Percentiles rank a stretch among this genome's conserved stretches.
Evolutionary conservation across 2,888 invertebrate species (phyloP).

Genomic region (Heteromyza rotundicornis): DNA sequence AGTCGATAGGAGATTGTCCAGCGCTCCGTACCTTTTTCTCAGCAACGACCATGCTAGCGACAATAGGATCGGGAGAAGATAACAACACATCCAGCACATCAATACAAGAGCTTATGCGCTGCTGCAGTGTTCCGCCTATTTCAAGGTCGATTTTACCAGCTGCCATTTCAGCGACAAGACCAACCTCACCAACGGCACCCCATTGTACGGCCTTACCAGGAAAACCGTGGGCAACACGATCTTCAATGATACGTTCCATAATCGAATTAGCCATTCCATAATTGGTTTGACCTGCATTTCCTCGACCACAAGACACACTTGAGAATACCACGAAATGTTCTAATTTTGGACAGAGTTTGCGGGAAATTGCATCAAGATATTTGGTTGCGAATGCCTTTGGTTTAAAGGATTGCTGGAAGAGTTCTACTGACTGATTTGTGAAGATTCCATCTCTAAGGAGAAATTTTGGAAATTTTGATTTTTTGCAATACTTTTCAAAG

Average conservation of each 20-base stretch:
- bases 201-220: constrained; percentile 86
- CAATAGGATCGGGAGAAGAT: constrained; percentile 72
- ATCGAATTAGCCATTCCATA: constrained; percentile 89
- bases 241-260: constrained; percentile 86
- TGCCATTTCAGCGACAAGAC: constrained; percentile 77
- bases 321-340: constrained; percentile 87
- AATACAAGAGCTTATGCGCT: constrained; percentile 81
- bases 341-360: constrained; percentile 65
- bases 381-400: constrained; percentile 82
- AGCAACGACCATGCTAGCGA: constrained; percentile 83
- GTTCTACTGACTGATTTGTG: constrained; percentile 70
- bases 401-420: constrained; percentile 55
- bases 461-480: too few relatives aligned
- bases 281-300: constrained; percentile 82
- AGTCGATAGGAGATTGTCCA: constrained; percentile 72
- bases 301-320: constrained; percentile 85
- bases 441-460: constrained; percentile 75
- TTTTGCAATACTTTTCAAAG: too few relatives aligned
- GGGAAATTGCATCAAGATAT: constrained; percentile 72
- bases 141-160: constrained; percentile 71
- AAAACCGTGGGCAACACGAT: constrained; percentile 70
- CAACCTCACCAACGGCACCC: constrained; percentile 89
- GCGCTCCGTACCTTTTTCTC: constrained; percentile 73
- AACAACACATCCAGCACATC: constrained; percentile 75
- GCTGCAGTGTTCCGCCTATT: constrained; percentile 81